A percentile compares a stretch with the other conserved stretches of the same genome.
Evolutionary conservation across 2,888 invertebrate species (phyloP).

Genomic region (Drosophila phalerata): DNA sequence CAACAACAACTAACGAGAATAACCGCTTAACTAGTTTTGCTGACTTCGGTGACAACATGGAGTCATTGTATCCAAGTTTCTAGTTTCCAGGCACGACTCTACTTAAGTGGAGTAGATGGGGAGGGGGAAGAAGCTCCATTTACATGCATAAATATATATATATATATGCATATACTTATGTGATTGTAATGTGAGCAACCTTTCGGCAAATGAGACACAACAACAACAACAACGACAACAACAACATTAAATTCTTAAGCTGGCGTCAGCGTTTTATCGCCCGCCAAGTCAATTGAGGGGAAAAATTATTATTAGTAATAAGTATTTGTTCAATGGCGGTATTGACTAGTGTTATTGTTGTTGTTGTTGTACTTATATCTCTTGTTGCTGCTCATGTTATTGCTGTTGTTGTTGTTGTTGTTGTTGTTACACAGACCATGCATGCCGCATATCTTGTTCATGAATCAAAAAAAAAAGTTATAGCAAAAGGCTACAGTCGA

Average conservation of each 20-base stretch:
- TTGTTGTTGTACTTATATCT: constrained; percentile 11
- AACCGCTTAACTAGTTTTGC: constrained; percentile 66
- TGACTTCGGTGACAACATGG: constrained; percentile 53
- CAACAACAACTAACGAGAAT: constrained; percentile 72
- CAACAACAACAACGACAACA: not conserved
- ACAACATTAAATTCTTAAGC: constrained; percentile 36
- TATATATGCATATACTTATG: constrained; percentile 5
- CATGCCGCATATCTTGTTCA: constrained; percentile 44
- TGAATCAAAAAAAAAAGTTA: constrained; percentile 44
- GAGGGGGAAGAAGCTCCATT: constrained; percentile 17
- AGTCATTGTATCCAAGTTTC: constrained; percentile 36
- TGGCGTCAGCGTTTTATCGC: constrained; percentile 64
- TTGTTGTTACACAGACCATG: constrained; percentile 10
- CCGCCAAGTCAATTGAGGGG: constrained; percentile 35
- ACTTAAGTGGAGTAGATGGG: not conserved
- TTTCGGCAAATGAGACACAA: constrained; percentile 23
- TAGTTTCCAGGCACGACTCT: constrained; percentile 16
- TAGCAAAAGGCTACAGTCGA: not conserved
- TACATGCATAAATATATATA: constrained; percentile 5
- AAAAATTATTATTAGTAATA: constrained; percentile 58
- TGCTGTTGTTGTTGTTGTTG: constrained; percentile 18
- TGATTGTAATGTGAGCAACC: constrained; percentile 53
- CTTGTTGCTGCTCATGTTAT: constrained; percentile 9
- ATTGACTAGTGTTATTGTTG: constrained; percentile 16
- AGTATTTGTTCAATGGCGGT: constrained; percentile 70